phyloP scores from a whole-genome alignment of 2,888 invertebrate genomes.

The Agonopterix arenella region DNA sequence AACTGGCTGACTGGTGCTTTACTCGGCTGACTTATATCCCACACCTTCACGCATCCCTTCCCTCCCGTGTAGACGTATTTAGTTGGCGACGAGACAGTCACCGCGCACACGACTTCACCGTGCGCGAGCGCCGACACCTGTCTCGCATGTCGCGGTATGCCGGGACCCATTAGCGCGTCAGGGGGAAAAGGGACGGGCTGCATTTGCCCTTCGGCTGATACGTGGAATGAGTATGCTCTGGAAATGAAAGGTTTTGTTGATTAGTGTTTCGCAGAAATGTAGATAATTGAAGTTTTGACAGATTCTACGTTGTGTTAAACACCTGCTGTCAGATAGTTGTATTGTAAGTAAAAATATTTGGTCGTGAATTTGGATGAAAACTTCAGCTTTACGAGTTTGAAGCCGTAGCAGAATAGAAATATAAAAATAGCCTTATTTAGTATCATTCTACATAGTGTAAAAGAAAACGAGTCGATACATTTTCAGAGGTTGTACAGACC shows the following conservation, averaged over 20 bases:
- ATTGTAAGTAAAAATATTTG: no score
- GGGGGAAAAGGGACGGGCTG: conserved; percentile 96
- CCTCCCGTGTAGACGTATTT: conserved; percentile 97
- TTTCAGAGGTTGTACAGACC: no score
- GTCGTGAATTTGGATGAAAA: no score
- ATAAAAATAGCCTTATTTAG: no score
- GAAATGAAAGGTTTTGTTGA: neutral
- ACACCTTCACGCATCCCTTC: conserved; percentile 98
- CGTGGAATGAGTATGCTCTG: conserved; percentile 96
- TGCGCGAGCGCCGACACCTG: conserved; percentile 95
- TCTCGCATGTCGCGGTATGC: conserved; percentile 94
- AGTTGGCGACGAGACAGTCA: conserved; percentile 95
- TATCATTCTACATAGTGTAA: no score
- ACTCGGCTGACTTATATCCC: conserved; percentile 95
- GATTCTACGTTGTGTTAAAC: no score
- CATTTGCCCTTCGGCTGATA: conserved; percentile 91
- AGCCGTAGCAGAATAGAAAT: no score
- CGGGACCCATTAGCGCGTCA: conserved; percentile 94
- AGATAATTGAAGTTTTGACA: neutral
- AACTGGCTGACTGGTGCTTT: conserved; percentile 94
- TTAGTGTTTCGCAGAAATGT: neutral
- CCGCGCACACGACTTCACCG: conserved; percentile 98
- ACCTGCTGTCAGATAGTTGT: no score
- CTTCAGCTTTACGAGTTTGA: no score
- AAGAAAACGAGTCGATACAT: no score